Evolutionary conservation across 64 coral and sea anemone genomes (phyloP).

Genomic region (Porites australiensis): DNA sequence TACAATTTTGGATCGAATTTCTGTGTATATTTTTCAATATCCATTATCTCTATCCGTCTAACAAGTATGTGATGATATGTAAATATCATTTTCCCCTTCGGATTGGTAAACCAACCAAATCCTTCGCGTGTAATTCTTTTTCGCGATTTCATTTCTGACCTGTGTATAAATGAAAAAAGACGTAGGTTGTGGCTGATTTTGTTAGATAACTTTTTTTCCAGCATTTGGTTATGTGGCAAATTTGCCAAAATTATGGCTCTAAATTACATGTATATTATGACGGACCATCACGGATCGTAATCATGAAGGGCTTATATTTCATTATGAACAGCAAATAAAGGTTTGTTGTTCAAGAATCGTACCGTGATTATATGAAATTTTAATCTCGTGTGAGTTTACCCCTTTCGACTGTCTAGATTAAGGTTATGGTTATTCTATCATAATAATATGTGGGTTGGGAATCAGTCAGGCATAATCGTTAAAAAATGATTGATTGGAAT

Average conservation of each 20-base stretch:
- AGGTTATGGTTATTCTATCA: neutral
- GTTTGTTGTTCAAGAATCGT: neutral
- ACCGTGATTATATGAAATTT: neutral
- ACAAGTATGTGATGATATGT: no score
- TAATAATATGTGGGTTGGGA: neutral
- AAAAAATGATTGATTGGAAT: no score
- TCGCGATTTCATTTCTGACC: neutral
- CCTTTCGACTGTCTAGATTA: neutral
- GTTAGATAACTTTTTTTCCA: neutral
- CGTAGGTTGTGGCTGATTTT: neutral
- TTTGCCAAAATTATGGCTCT: no score
- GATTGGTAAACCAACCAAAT: neutral
- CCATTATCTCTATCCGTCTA: no score
- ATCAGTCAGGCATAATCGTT: no score
- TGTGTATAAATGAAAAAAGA: neutral
- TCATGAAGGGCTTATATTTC: neutral
- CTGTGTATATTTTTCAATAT: no score
- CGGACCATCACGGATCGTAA: neutral
- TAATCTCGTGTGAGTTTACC: constrained; percentile 1
- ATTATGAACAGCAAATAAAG: constrained; percentile 3
- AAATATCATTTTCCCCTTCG: neutral
- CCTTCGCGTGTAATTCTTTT: neutral
- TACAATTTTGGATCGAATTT: no score
- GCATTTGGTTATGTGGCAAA: no score
- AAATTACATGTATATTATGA: no score